Conservation (phyloP, 2,113 vertebrate species). For the Furnarius figulus region DNA sequence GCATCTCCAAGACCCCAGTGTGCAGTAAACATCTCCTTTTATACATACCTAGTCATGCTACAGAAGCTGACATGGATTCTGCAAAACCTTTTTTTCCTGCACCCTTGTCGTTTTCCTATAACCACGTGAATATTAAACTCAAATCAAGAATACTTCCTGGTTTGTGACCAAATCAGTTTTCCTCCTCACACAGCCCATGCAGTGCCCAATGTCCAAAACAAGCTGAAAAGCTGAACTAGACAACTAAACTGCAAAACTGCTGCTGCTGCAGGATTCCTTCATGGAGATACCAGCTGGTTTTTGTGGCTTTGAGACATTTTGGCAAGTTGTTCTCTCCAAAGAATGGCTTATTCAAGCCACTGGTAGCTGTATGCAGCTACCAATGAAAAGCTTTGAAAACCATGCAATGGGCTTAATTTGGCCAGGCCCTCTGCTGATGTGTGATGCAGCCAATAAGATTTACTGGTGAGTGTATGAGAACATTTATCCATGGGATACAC, state of each 20-base stretch:
- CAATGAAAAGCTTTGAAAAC: not conserved
- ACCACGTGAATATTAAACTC: accelerated
- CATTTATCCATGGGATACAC: not conserved
- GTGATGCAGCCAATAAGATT: not conserved
- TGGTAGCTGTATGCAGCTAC: not conserved
- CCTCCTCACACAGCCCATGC: not conserved
- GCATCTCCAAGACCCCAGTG: accelerated
- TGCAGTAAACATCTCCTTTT: not conserved
- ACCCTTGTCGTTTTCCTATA: not conserved
- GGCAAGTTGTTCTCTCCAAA: not conserved
- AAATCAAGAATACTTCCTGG: not conserved
- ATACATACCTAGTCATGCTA: not conserved
- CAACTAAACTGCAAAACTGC: not conserved
- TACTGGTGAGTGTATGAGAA: not conserved
- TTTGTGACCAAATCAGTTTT: not conserved
- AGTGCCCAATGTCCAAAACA: not conserved
- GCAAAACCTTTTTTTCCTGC: not conserved
- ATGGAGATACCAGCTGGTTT: not conserved
- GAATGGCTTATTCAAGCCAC: not conserved
- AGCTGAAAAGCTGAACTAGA: not conserved
- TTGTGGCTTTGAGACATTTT: not conserved
- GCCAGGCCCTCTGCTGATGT: not conserved
- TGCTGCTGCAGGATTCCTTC: not conserved
- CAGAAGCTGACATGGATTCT: not conserved
- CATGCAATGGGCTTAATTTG: not conserved